Base-by-base conservation (phyloP, 2,113 vertebrate genomes). In the Nyctereutes procyonoides region DNA sequence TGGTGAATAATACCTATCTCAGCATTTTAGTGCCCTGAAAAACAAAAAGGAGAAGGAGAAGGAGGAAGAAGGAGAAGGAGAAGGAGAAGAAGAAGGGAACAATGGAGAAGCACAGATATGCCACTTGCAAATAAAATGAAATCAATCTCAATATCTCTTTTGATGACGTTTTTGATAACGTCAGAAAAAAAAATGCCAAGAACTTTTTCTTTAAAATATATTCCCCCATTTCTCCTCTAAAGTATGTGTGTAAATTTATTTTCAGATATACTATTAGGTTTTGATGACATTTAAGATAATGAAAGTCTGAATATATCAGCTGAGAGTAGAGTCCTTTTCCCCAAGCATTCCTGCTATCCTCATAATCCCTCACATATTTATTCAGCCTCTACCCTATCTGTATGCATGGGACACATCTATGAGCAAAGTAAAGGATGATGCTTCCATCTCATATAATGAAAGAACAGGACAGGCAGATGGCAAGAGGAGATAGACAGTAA, bases 111-210 rank as follows among this genome's bases (percentile, higher is more conserved):
- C 19, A 32, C 43, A 92, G 60, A 16, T 38, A 92, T 56, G 79
- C 32, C 63, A 79, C 30, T 79, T 82, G 30, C 15, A 89, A 97
- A 93, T 80, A 93, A 63, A 73, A 58, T 90, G n/a, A 79, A 56
- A 74, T 26, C 14, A 56, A 74, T 26, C 14, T 63, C 16, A 30
- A 8, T 22, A 4, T 62, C 2, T 43, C 6, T 85, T 71, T 69
- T 84, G 53, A 90, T 80, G 10, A 83, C n/a, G n/a, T 82, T 2
- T 3, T 96, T 73, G 95, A 62, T 89, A 65, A 51, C 53, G 8
- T 51, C 32, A 84, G 32, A n/a, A 71, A 90, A 90, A 93, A 92
- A 24, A 3, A 71, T 73, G 7, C 10, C 48, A 86, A 86, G 43
- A 83, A 62, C 8, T 3, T 74, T 82, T 89, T 51, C 26, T 51